Base-by-base conservation (phyloP, 1,140 invertebrate species). In the Heliothis subflexa region DNA sequence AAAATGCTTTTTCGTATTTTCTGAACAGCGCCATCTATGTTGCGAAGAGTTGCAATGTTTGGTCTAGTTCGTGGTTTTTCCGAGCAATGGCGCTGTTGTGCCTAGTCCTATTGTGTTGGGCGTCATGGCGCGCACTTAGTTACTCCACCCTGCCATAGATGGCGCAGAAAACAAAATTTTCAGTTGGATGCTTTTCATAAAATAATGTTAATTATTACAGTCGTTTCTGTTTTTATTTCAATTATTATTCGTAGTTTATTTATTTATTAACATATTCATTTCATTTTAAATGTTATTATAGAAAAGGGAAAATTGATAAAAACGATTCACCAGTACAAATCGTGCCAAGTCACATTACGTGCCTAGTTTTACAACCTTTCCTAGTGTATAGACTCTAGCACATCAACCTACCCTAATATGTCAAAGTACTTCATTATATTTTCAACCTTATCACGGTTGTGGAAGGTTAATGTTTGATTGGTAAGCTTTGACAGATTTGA, bases 1-100 rank as follows among this genome's bases (percentile, higher is more conserved):
- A 64, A 64, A 82, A 57, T 62, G 55, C 54, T 75, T 61, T 57
- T 52, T 47, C 14, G 7, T 33, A 25, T 75, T 33, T 78, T n/a
- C 21, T 5, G 50, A 66, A 83, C 57, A 86, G 85, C 84, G 86
- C 86, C 86, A 86, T 84, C 86, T 87, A 72, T 81, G 40, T 16
- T 40, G 3, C 25, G 52, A 54, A 2, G 57, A 3, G 14, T 50
- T 66, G 18, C 40, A 70, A 7, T 18, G 18, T 55, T 55, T 12
- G 14, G 16, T 59, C 45, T 76, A 82, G 83, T 87, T 70, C 72
- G 52, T n/a, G 0, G 16, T 21, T 14, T 25, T 62, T 74, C n/a
- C 49, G 45, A 12, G 71, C 73, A 75, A 70, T 77, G 81, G 57
- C 73, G 73, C 21, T 62, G 21, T 18, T 57, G 52, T 47, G 55